phyloP scores from a whole-genome alignment of 2,797 vertebrate species.

The Xenopus petersii region DNA sequence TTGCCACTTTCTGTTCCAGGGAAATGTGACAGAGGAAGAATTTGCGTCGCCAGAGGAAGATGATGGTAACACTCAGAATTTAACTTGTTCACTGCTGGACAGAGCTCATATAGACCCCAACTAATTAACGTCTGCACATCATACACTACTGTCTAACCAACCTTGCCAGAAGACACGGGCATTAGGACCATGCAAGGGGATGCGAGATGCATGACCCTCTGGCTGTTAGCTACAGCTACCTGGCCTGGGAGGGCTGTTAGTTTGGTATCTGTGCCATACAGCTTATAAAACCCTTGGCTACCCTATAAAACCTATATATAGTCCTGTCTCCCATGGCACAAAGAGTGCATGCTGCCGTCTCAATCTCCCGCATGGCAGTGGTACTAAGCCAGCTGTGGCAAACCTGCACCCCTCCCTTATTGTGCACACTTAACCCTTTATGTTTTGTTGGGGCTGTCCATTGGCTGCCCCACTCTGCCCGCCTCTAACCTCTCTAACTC shows the following conservation, averaged over 20 bases:
- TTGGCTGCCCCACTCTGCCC: constrained; percentile 42
- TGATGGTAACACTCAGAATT: constrained; percentile 36
- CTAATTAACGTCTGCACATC: background rate
- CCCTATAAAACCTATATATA: background rate
- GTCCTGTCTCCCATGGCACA: background rate
- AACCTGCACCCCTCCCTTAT: background rate
- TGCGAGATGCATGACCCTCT: too few species aligned
- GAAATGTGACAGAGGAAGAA: constrained; percentile 42
- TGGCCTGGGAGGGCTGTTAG: too few species aligned
- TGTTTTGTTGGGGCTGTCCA: constrained; percentile 1
- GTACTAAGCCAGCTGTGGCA: constrained; percentile 18
- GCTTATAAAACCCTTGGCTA: too few species aligned
- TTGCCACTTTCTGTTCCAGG: constrained; percentile 12
- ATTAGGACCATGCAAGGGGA: background rate
- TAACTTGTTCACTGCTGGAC: constrained; percentile 1
- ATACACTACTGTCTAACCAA: background rate
- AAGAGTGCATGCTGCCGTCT: constrained; percentile 3
- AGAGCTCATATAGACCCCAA: too few species aligned
- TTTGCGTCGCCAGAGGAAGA: constrained; percentile 45
- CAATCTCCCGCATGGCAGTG: constrained; percentile 16
- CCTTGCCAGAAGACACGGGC: background rate
- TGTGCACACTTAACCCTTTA: constrained; percentile 10
- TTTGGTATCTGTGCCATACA: too few species aligned
- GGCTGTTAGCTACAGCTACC: too few species aligned
- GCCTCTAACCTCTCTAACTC: constrained; percentile 89